These are phyloP conservation scores for Sorex araneus DNA, from an alignment of 2,113 vertebrate species.

Conservation along the genomic window DNA sequence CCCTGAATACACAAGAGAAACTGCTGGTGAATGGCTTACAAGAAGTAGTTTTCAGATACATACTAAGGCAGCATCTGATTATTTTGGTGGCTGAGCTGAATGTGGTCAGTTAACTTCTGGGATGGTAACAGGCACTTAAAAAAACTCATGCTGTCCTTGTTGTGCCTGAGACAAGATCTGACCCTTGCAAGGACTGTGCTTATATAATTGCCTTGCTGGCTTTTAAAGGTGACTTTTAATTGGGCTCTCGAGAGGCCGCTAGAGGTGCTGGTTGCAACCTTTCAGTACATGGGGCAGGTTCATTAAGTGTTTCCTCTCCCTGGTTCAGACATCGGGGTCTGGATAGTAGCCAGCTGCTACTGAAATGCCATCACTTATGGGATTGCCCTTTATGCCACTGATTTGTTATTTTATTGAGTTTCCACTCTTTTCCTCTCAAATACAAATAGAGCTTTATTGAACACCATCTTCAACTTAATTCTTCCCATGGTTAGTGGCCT, in stretches of 20 bases:
- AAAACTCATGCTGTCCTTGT: background rate
- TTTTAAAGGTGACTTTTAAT: constrained; percentile 68
- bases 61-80: background rate
- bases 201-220: constrained; percentile 27
- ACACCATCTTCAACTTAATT: constrained; percentile 15
- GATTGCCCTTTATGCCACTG: constrained; percentile 55
- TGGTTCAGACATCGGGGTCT: background rate
- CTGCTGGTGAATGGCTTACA: background rate
- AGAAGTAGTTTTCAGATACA: background rate
- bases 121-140: background rate
- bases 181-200: constrained; percentile 53
- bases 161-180: constrained; percentile 26
- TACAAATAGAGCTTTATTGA: constrained; percentile 51
- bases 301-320: constrained; percentile 40
- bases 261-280: background rate
- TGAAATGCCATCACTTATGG: constrained; percentile 55
- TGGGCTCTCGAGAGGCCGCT: constrained; percentile 28
- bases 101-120: background rate
- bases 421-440: constrained; percentile 46
- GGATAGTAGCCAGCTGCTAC: constrained; percentile 12
- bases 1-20: background rate
- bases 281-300: background rate
- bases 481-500: background rate
- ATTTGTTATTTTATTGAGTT: constrained; percentile 60
- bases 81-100: background rate